Conservation (phyloP, 1,140 invertebrate genomes). For the Hesperophylax magnus region DNA sequence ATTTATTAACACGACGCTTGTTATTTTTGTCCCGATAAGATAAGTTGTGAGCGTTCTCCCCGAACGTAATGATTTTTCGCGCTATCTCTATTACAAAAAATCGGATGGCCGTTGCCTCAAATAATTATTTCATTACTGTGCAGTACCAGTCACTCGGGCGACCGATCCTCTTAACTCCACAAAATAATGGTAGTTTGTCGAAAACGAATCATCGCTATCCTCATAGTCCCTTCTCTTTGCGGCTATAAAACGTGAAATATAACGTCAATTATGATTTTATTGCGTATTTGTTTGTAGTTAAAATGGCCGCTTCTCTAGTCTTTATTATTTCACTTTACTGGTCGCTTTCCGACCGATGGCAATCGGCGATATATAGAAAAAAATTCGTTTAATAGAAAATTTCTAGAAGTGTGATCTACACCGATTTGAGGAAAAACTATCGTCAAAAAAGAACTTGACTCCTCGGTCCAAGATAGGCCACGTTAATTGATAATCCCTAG, state of each 20-base stretch:
- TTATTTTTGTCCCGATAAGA: too few species aligned
- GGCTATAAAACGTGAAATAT: constrained; percentile 54
- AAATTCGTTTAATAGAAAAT: too few species aligned
- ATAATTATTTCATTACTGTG: constrained; percentile 50
- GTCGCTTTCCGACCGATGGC: background rate
- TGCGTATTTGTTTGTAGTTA: constrained; percentile 56
- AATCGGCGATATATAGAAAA: background rate
- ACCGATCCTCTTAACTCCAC: constrained; percentile 19
- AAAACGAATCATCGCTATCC: constrained; percentile 36
- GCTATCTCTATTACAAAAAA: background rate
- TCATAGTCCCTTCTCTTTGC: background rate
- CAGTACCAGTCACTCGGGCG: constrained; percentile 32
- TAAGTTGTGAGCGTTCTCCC: too few species aligned
- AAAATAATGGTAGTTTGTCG: constrained; percentile 51
- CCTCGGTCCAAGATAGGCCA: too few species aligned
- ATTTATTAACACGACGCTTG: too few species aligned
- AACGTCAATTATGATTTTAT: constrained; percentile 53
- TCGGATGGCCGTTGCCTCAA: background rate
- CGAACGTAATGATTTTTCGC: too few species aligned
- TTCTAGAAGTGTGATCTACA: too few species aligned
- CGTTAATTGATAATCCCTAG: too few species aligned
- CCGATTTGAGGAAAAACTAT: background rate
- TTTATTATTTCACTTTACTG: constrained; percentile 28
- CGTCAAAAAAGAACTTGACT: background rate
- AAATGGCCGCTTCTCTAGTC: constrained; percentile 37